phyloP scores from a whole-genome alignment of 2,888 invertebrate species.

The Calephelis perditalis region DNA sequence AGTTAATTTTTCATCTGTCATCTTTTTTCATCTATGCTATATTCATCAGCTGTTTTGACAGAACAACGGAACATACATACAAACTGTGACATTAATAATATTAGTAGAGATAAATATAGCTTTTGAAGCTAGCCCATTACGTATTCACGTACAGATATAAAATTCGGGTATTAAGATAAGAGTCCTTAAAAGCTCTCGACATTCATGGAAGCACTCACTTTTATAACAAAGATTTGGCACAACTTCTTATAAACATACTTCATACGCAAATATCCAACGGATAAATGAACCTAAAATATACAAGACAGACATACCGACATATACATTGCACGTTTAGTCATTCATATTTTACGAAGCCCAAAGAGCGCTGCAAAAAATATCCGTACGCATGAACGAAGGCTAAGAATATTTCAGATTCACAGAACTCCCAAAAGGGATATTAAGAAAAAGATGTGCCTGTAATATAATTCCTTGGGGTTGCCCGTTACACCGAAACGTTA shows the following conservation, averaged over 20 bases:
- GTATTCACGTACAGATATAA: not conserved
- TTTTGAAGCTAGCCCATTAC: no score
- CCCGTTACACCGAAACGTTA: slow-evolving; percentile 7
- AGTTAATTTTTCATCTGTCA: no score
- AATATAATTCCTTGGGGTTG: not conserved
- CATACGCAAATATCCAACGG: not conserved
- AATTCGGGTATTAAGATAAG: not conserved
- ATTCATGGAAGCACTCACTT: not conserved
- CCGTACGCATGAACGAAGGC: slow-evolving; percentile 5
- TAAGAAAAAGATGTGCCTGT: slow-evolving; percentile 14
- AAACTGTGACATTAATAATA: not conserved
- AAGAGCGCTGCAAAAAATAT: slow-evolving; percentile 8
- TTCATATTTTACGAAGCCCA: slow-evolving; percentile 7
- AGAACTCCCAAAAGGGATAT: slow-evolving; percentile 18
- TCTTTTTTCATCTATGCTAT: no score
- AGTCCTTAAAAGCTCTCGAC: not conserved
- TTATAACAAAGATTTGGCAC: not conserved
- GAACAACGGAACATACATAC: not conserved
- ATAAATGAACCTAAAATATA: not conserved
- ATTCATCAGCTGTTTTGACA: no score
- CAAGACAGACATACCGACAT: not conserved
- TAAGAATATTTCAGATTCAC: slow-evolving; percentile 17
- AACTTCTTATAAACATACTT: not conserved
- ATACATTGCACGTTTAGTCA: not conserved
- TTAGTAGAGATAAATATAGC: not conserved